A percentile compares a stretch with the other conserved stretches of the same genome.
Conservation (phyloP, 2,888 invertebrate genomes). For the Branchipolynoe longqiensis region DNA sequence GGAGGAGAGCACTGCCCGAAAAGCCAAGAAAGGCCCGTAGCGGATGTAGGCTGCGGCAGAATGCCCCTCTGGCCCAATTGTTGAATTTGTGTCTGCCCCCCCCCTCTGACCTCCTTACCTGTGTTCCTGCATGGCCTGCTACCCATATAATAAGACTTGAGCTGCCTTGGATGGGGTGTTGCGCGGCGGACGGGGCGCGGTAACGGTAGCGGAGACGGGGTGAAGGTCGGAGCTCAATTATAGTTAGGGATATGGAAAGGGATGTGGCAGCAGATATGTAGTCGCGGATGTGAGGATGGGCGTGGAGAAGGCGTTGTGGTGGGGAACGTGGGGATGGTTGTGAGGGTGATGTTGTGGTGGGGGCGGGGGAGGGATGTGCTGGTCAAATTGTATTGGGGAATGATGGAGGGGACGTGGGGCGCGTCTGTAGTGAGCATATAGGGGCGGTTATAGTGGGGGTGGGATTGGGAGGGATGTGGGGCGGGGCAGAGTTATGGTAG, state of each 20-base stretch:
- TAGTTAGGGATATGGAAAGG: neutral
- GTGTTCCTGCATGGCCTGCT: conserved; percentile 24
- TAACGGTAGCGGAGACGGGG: neutral
- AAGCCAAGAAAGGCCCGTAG: conserved; percentile 15
- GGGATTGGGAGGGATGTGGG: no score
- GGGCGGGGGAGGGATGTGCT: no score
- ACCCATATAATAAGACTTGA: neutral
- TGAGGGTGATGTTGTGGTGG: no score
- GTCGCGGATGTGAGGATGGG: neutral
- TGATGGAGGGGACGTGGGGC: no score
- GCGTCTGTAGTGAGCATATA: no score
- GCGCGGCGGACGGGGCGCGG: neutral
- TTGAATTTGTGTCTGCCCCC: no score
- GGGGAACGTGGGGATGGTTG: no score
- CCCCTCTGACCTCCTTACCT: neutral
- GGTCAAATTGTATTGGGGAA: no score
- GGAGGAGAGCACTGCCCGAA: neutral
- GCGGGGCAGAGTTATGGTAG: no score
- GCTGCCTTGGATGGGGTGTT: neutral
- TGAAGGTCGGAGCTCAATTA: neutral
- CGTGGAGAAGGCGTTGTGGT: neutral
- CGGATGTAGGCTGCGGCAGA: neutral
- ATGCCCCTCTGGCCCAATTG: conserved; percentile 15
- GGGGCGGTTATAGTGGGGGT: no score
- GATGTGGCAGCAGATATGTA: neutral